These are phyloP conservation scores for Rattus norvegicus DNA, from an alignment of 2,113 vertebrate species.

Conservation along the genomic window DNA sequence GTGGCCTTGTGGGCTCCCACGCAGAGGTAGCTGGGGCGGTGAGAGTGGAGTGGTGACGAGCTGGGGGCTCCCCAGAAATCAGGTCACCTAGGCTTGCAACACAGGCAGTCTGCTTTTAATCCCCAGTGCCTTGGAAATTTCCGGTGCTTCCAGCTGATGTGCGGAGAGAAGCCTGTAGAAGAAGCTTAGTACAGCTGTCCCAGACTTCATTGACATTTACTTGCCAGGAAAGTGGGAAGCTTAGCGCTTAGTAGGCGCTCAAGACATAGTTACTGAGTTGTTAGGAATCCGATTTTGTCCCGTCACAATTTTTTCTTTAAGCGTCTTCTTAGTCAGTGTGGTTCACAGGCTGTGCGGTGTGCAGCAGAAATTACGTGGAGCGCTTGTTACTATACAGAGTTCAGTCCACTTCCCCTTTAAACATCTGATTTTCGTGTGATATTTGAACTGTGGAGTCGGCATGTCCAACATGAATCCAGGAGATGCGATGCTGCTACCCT, in stretches of 20 bases:
- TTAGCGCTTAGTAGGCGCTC: background rate
- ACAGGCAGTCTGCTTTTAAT: background rate
- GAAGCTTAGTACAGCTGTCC: background rate
- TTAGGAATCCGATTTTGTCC: slow-evolving; percentile 13
- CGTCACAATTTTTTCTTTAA: slow-evolving; percentile 1
- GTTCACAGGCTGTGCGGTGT: background rate
- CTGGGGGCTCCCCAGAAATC: no score
- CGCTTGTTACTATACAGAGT: background rate
- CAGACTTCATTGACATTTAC: slow-evolving; percentile 26
- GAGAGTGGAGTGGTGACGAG: background rate
- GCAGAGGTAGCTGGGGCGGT: background rate
- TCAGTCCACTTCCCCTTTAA: background rate
- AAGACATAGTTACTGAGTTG: background rate
- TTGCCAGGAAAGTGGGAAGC: slow-evolving; percentile 11
- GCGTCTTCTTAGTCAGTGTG: background rate
- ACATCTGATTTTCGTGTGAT: slow-evolving; percentile 11
- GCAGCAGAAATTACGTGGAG: background rate
- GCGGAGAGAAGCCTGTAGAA: background rate
- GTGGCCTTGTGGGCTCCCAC: background rate
- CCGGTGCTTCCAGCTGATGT: background rate
- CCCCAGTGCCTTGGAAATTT: background rate
- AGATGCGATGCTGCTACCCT: background rate
- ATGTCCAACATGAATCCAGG: background rate
- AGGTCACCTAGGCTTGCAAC: background rate
- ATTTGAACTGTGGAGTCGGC: background rate